Percentiles rank a stretch among this genome's conserved stretches.
Conservation (phyloP, 1,140 invertebrate species). For the Drosophila subpulchrella region DNA sequence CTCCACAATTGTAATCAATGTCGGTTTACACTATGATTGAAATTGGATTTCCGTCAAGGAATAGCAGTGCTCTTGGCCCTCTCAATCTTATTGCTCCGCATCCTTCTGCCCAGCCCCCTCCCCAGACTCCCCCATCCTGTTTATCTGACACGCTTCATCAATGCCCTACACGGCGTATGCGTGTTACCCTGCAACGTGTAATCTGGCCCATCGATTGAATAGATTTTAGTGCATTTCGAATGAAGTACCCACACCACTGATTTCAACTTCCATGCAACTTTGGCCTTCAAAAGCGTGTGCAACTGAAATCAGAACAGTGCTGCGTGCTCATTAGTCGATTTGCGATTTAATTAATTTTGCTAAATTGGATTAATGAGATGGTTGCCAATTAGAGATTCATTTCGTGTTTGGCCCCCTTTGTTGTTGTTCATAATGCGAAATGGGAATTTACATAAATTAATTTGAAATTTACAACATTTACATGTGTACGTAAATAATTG, state of each 20-base stretch:
- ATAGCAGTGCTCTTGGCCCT: not conserved
- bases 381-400: slow-evolving; percentile 66
- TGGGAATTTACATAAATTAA: slow-evolving; percentile 76
- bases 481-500: slow-evolving; percentile 69
- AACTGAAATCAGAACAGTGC: slow-evolving; percentile 50
- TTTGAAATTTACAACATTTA: slow-evolving; percentile 62
- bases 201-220: slow-evolving; percentile 58
- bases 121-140: slow-evolving; percentile 7
- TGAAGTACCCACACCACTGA: not conserved
- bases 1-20: slow-evolving; percentile 27
- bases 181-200: slow-evolving; percentile 47
- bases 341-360: slow-evolving; percentile 78
- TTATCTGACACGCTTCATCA: slow-evolving; percentile 53
- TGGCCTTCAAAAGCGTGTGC: slow-evolving; percentile 43
- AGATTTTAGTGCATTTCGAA: slow-evolving; percentile 50
- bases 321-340: slow-evolving; percentile 75
- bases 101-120: not conserved
- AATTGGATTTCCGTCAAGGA: slow-evolving; percentile 36
- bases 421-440: slow-evolving; percentile 50
- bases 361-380: slow-evolving; percentile 81
- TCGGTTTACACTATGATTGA: slow-evolving; percentile 36
- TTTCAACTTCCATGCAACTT: not conserved
- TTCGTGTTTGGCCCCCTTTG: slow-evolving; percentile 40
- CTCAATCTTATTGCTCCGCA: not conserved
- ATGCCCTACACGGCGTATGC: slow-evolving; percentile 54